Base-by-base conservation (phyloP, 2,888 invertebrate species). In the Orchestes rusci region DNA sequence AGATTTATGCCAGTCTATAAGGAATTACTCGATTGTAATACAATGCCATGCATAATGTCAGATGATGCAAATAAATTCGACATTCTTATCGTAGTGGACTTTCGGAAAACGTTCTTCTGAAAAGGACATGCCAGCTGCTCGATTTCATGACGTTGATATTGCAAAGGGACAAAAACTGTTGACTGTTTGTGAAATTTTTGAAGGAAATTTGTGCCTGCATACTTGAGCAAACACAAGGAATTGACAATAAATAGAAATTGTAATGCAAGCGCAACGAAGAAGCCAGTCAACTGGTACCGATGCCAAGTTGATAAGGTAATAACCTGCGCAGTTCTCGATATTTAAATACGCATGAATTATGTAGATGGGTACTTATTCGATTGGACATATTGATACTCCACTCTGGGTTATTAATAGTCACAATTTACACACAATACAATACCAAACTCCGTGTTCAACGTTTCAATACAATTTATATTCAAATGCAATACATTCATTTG, bases 351-450 rank as follows among this genome's bases (percentile, higher is more conserved):
- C 64, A 68, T 68, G 66, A 67, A 68, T 68, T 68, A 68, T 68
- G 66, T 67, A 68, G 66, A 67, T 67, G 59, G 56, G 61, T 64
- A 64, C 64, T 66, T 67, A 66, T 66, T 63, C 67, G 67, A 68
- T 68, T 67, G 66, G 67, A 67, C 68, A 68, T 68, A 68, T 68
- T 67, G 68, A 68, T 68, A 68, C 65, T 67, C 65, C 65, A 61
- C 60, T 62, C 60, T 56, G 54, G 59, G 66, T 66, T 67, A 67
- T 66, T 67, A 67, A 68, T 67, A 67, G 67, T 63, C 66, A 62
- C 63, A 64, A 68, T 68, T 68, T 68, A 68, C 68, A 68, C 67
- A 68, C 68, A 68, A 68, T 68, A 64, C 59, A 53, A 59, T 58
- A 58, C 59, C 57, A 57, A 60, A 59, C 58, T 59, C 52, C 45